A percentile compares a stretch with the other conserved stretches of the same genome.
phyloP scores from a whole-genome alignment of 2,888 invertebrate species.

The Opisthograptis luteolata region DNA sequence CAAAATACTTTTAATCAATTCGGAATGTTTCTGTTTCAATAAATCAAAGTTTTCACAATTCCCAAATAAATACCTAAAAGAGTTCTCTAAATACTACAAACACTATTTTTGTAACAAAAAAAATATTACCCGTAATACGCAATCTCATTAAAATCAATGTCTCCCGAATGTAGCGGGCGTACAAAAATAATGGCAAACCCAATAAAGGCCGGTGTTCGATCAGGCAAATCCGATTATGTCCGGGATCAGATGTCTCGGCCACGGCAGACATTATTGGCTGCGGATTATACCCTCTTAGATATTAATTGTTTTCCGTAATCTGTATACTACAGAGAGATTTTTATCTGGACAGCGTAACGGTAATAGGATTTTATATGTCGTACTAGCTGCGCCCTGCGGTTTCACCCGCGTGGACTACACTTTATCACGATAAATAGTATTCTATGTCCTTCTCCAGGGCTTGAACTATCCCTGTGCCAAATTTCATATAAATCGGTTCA shows the following conservation, averaged over 20 bases:
- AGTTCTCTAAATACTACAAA: too few species aligned
- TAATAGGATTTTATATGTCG: too few species aligned
- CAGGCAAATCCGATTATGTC: constrained; percentile 67
- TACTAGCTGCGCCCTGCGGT: too few species aligned
- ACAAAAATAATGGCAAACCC: constrained; percentile 74
- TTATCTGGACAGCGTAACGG: constrained; percentile 63
- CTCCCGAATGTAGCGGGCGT: constrained; percentile 54
- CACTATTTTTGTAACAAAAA: not conserved
- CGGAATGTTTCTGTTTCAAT: too few species aligned
- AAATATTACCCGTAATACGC: constrained; percentile 3
- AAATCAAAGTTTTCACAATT: too few species aligned
- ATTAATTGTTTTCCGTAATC: constrained; percentile 56
- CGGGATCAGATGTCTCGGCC: constrained; percentile 33
- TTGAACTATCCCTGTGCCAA: too few species aligned
- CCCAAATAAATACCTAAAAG: too few species aligned
- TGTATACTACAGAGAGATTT: constrained; percentile 66
- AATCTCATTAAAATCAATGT: constrained; percentile 81
- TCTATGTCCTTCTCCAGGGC: too few species aligned
- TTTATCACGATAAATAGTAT: too few species aligned
- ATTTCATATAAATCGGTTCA: too few species aligned
- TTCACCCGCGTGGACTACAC: too few species aligned
- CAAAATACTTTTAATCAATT: too few species aligned
- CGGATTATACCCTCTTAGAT: constrained; percentile 67
- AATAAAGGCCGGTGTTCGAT: constrained; percentile 76
- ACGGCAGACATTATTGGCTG: constrained; percentile 22